These are phyloP conservation scores for Gnathochromis pfefferi DNA, from an alignment of 2,113 vertebrate species.

Conservation along the genomic window DNA sequence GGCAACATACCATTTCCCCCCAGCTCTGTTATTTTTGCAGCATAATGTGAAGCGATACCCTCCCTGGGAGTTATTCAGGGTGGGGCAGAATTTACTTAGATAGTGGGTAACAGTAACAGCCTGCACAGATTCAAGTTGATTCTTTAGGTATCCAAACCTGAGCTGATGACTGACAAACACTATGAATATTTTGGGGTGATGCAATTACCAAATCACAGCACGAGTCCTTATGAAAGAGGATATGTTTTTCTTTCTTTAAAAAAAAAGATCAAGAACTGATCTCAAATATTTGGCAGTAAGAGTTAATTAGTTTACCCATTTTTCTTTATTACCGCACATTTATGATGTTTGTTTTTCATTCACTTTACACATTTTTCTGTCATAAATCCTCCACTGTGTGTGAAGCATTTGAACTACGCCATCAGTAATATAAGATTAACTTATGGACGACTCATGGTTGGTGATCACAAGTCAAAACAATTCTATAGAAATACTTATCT, in stretches of 20 bases:
- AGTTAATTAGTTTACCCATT: not conserved
- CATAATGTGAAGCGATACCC: conserved; percentile 32
- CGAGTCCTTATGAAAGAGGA: not conserved
- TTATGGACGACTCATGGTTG: not conserved
- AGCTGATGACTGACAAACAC: not conserved
- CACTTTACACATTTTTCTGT: not conserved
- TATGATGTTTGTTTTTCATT: not conserved
- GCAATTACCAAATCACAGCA: not conserved
- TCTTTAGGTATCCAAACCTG: not conserved
- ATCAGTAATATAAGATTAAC: not conserved
- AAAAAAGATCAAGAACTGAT: not conserved
- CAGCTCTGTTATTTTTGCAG: conserved; percentile 49
- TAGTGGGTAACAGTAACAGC: not conserved
- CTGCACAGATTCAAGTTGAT: not conserved
- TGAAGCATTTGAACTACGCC: not conserved
- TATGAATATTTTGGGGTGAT: not conserved
- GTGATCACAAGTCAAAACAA: not conserved
- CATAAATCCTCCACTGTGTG: not conserved
- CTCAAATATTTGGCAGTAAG: not conserved
- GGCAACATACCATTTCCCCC: not conserved
- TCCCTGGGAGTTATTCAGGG: conserved; percentile 25
- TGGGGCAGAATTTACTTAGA: not conserved
- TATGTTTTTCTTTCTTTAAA: not conserved
- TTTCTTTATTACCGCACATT: not conserved
- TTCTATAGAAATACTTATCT: not conserved